Evolutionary conservation across 2,113 vertebrate species (phyloP).

Genomic region (Semicossyphus pulcher): DNA sequence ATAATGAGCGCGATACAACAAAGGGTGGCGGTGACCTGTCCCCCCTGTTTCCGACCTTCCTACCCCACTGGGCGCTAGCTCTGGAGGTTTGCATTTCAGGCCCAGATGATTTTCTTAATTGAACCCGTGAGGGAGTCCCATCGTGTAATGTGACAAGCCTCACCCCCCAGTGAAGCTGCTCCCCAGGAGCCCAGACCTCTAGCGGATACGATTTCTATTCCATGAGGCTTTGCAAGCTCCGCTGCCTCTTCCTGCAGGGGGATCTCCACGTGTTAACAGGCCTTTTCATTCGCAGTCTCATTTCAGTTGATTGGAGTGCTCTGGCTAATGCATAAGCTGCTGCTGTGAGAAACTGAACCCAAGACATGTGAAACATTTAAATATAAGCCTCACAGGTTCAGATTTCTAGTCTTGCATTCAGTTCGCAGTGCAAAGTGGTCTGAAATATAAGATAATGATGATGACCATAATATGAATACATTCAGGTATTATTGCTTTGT

Average conservation of each 20-base stretch:
- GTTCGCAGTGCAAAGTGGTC: neutral
- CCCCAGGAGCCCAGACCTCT: conserved; percentile 49
- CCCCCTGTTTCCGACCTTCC: conserved; percentile 5
- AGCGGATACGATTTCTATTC: conserved; percentile 68
- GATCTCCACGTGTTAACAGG: conserved; percentile 58
- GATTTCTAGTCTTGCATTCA: neutral
- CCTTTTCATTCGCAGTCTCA: conserved; percentile 62
- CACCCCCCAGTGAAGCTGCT: conserved; percentile 36
- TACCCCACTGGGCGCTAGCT: conserved; percentile 29
- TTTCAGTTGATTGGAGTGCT: conserved; percentile 75
- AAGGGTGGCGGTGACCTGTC: conserved; percentile 8
- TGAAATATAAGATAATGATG: too few relatives aligned
- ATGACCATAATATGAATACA: too few relatives aligned
- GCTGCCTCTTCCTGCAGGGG: conserved; percentile 44
- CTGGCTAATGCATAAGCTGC: conserved; percentile 23
- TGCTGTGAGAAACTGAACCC: conserved; percentile 43
- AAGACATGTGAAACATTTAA: conserved; percentile 49
- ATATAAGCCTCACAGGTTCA: neutral
- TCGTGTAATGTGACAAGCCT: conserved; percentile 64
- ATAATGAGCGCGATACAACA: conserved; percentile 31
- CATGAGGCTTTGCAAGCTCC: conserved; percentile 57
- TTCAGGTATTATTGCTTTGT: neutral
- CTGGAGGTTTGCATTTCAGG: conserved; percentile 67
- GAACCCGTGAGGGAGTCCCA: conserved; percentile 50
- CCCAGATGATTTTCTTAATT: conserved; percentile 69